phyloP scores from a whole-genome alignment of 2,113 vertebrate genomes.

The Oryzias woworae region DNA sequence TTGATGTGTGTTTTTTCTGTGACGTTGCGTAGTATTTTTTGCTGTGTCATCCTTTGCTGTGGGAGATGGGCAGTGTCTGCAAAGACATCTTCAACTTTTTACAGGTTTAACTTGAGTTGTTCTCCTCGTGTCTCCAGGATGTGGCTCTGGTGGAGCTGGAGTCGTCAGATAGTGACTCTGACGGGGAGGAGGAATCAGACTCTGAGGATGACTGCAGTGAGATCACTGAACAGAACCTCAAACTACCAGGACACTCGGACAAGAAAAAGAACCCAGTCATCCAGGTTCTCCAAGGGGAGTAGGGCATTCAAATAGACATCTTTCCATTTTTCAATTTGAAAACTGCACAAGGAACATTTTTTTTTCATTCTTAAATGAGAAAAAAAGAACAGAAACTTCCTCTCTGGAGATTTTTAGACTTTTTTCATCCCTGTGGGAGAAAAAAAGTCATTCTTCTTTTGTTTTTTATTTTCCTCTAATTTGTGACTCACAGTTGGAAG shows the following conservation, averaged over 20 bases:
- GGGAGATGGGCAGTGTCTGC: too few relatives aligned
- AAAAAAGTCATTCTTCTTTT: not conserved
- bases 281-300: conserved; percentile 76
- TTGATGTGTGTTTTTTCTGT: too few relatives aligned
- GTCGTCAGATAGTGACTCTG: conserved; percentile 70
- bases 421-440: conserved; percentile 21
- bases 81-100: not conserved
- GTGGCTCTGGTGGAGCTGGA: conserved; percentile 87
- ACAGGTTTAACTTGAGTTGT: not conserved
- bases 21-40: too few relatives aligned
- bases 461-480: not conserved
- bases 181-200: conserved; percentile 67
- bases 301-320: not conserved
- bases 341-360: not conserved
- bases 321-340: not conserved
- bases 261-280: conserved; percentile 80
- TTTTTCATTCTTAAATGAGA: not conserved
- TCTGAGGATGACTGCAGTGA: conserved; percentile 47
- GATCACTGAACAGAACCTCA: conserved; percentile 82
- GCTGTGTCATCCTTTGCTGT: too few relatives aligned
- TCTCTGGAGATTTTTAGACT: not conserved
- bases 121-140: conserved; percentile 72
- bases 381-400: not conserved
- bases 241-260: conserved; percentile 77
- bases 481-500: not conserved